Evolutionary conservation across 2,888 invertebrate genomes (phyloP).

Genomic region (Diabrotica balteata): DNA sequence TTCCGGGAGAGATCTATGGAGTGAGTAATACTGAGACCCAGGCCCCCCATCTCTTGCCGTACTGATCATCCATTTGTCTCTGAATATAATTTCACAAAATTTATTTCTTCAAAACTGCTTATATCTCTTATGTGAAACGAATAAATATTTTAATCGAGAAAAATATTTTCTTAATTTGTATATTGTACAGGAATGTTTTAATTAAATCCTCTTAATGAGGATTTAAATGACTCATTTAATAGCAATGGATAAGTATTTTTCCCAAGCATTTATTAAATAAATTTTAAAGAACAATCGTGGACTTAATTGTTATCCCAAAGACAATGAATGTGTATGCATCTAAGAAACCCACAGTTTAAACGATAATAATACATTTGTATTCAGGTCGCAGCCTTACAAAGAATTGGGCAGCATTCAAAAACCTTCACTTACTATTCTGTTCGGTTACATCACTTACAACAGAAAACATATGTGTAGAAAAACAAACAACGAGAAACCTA

Average conservation of each 20-base stretch:
- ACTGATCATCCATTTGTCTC: too few relatives aligned
- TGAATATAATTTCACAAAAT: too few relatives aligned
- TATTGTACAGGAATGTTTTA: too few relatives aligned
- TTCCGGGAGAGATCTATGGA: too few relatives aligned
- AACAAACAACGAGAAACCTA: not conserved
- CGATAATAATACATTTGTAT: constrained; percentile 5
- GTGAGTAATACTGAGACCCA: too few relatives aligned
- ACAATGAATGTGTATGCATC: not conserved
- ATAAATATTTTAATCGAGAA: too few relatives aligned
- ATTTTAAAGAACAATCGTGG: constrained; percentile 1
- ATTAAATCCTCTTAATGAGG: too few relatives aligned
- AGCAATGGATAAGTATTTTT: not conserved
- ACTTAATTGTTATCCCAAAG: not conserved
- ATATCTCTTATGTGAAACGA: too few relatives aligned
- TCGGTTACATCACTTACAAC: constrained; percentile 1
- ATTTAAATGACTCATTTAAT: too few relatives aligned
- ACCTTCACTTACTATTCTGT: constrained; percentile 1
- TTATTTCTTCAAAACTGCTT: too few relatives aligned
- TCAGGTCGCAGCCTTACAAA: constrained; percentile 11
- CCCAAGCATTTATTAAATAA: not conserved
- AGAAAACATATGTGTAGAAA: not conserved
- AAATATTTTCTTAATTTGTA: too few relatives aligned
- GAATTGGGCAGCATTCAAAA: constrained; percentile 4
- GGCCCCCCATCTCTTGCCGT: too few relatives aligned
- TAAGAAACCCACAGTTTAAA: not conserved